Percentiles rank a stretch among this genome's conserved stretches.
phyloP scores from a whole-genome alignment of 2,888 invertebrate species.

The Brachylomia viminalis region DNA sequence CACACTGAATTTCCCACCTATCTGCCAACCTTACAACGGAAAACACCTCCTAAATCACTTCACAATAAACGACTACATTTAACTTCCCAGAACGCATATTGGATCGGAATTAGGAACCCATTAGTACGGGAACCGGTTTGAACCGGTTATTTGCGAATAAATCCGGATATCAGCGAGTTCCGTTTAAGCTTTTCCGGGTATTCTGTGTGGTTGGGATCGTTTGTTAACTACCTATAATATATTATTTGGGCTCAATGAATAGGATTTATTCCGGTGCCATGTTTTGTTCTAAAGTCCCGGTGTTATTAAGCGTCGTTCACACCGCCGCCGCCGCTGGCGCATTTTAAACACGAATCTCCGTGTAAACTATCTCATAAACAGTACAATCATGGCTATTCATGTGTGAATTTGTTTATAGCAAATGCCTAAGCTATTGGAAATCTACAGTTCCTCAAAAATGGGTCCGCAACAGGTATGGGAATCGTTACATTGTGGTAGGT shows the following conservation, averaged over 20 bases:
- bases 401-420: background rate
- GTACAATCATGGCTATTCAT: background rate
- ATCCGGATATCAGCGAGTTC: slow-evolving; percentile 67
- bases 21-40: background rate
- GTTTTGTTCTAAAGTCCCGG: background rate
- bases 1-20: background rate
- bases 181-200: slow-evolving; percentile 63
- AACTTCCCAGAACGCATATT: slow-evolving; percentile 46
- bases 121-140: slow-evolving; percentile 54
- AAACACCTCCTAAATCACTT: slow-evolving; percentile 14
- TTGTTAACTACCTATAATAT: slow-evolving; percentile 48
- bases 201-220: slow-evolving; percentile 58
- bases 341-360: background rate
- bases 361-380: background rate
- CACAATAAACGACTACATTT: slow-evolving; percentile 20
- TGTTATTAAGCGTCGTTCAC: background rate
- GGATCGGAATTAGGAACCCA: slow-evolving; percentile 62
- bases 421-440: background rate
- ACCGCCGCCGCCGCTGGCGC: background rate
- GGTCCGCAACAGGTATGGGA: background rate
- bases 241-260: slow-evolving; percentile 40
- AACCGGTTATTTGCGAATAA: slow-evolving; percentile 64
- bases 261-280: slow-evolving; percentile 30
- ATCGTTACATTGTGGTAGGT: background rate
- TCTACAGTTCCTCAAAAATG: background rate